A percentile compares a stretch with the other conserved stretches of the same genome.
phyloP scores from a whole-genome alignment of 1,140 invertebrate genomes.

The Drosophila kepulauana region DNA sequence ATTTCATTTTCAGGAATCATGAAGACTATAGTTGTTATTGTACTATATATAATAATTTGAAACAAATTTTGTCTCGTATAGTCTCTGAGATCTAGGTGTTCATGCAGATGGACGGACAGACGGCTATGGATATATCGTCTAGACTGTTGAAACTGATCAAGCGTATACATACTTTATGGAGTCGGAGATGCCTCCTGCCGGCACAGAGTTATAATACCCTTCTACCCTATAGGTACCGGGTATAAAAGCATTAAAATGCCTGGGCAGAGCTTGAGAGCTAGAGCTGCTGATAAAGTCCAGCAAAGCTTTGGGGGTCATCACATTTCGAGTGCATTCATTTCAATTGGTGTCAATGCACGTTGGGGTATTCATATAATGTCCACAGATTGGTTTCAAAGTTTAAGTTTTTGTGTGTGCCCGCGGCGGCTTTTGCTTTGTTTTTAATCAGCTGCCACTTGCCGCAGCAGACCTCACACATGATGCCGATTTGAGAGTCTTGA shows the following conservation, averaged over 20 bases:
- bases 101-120: too few relatives aligned
- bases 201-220: too few relatives aligned
- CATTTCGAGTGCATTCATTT: conserved; percentile 71
- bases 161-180: too few relatives aligned
- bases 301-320: conserved; percentile 10
- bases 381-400: conserved; percentile 61
- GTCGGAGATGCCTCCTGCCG: too few relatives aligned
- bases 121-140: too few relatives aligned
- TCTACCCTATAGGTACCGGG: too few relatives aligned
- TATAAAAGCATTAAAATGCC: conserved; percentile 68
- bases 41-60: too few relatives aligned
- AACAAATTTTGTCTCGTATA: too few relatives aligned
- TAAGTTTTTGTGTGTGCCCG: conserved; percentile 45
- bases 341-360: conserved; percentile 68
- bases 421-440: conserved; percentile 63
- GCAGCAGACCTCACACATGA: conserved; percentile 52
- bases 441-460: conserved; percentile 81
- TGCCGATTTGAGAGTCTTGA: conserved; percentile 23
- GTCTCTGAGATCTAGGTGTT: too few relatives aligned
- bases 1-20: too few relatives aligned
- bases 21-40: too few relatives aligned
- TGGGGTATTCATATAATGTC: conserved; percentile 51
- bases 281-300: conserved; percentile 3
- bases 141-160: too few relatives aligned
- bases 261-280: conserved; percentile 45